A percentile compares a stretch with the other conserved stretches of the same genome.
Evolutionary conservation across 2,797 vertebrate genomes (phyloP).

Genomic region (Paguma larvata): DNA sequence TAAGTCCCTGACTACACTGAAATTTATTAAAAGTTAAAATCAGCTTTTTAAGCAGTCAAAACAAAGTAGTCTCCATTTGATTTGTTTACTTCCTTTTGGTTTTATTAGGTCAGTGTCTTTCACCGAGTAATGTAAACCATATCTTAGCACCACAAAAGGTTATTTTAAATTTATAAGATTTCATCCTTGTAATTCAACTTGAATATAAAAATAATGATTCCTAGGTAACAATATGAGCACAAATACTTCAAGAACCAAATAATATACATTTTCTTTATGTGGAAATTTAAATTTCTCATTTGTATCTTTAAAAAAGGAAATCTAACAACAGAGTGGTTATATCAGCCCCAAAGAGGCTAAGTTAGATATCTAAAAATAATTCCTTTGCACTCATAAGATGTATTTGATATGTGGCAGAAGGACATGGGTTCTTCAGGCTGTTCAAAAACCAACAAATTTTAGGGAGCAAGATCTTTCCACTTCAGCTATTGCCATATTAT

Average conservation of each 20-base stretch:
- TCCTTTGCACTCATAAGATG: constrained; percentile 35
- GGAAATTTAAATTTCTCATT: constrained; percentile 57
- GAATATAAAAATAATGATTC: constrained; percentile 50
- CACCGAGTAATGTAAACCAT: constrained; percentile 45
- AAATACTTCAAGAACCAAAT: constrained; percentile 42
- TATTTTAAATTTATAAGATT: constrained; percentile 50
- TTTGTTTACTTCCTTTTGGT: constrained; percentile 60
- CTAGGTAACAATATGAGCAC: constrained; percentile 15
- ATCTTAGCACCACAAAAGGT: constrained; percentile 56
- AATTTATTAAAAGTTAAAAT: constrained; percentile 74
- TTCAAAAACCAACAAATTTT: constrained; percentile 51
- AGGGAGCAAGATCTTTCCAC: constrained; percentile 30
- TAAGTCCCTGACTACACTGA: constrained; percentile 41
- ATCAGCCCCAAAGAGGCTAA: not conserved
- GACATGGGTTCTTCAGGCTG: constrained; percentile 58
- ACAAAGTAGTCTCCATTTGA: constrained; percentile 54
- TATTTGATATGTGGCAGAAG: constrained; percentile 7
- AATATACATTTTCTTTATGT: constrained; percentile 37
- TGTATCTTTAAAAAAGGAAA: constrained; percentile 38
- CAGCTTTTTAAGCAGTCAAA: constrained; percentile 54
- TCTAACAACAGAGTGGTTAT: constrained; percentile 15
- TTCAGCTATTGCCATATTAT: constrained; percentile 27
- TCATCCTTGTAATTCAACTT: not conserved
- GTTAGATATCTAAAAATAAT: constrained; percentile 34
- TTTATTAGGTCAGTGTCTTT: constrained; percentile 64